Evolutionary conservation across 2,113 vertebrate genomes (phyloP).

Genomic region (Capra hircus): DNA sequence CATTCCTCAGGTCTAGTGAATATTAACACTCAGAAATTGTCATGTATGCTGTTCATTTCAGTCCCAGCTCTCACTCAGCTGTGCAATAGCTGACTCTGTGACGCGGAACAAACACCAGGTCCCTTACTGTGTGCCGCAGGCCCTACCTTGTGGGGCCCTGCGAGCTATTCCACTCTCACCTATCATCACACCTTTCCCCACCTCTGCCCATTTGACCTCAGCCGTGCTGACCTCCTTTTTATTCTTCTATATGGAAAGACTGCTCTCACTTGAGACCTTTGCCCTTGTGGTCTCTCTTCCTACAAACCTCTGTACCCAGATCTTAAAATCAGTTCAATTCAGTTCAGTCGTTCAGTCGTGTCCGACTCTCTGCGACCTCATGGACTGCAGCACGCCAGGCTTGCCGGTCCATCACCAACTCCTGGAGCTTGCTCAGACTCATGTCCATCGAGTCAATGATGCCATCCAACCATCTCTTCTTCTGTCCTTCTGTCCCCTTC

Average conservation of each 20-base stretch:
- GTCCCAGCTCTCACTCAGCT: not conserved
- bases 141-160: no score
- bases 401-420: not conserved
- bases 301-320: not conserved
- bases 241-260: not conserved
- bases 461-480: not conserved
- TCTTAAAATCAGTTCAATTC: not conserved
- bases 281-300: not conserved
- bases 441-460: not conserved
- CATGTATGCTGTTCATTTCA: not conserved
- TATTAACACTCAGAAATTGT: not conserved
- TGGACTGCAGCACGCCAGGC: not conserved
- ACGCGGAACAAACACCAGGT: not conserved
- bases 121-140: rapidly evolving
- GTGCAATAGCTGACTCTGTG: not conserved
- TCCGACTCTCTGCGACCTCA: not conserved
- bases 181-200: not conserved
- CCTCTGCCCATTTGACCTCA: not conserved
- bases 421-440: not conserved
- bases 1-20: not conserved
- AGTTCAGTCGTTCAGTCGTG: not conserved
- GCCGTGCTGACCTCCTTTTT: not conserved
- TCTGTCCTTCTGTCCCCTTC: not conserved
- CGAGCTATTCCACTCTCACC: not conserved
- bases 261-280: not conserved